phyloP scores from a whole-genome alignment of 2,797 vertebrate species.

The Ataeniobius toweri region DNA sequence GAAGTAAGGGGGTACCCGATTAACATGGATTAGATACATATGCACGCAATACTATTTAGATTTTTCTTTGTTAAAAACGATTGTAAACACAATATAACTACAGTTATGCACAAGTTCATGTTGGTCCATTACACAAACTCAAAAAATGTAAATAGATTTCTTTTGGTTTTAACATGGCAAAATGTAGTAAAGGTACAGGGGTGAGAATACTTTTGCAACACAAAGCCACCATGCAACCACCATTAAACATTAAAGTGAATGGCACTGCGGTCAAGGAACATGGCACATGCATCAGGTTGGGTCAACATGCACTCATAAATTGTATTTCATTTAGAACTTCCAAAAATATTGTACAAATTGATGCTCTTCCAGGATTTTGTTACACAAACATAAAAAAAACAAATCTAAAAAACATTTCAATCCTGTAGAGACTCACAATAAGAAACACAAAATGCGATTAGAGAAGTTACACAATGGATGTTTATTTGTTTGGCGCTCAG shows the following conservation, averaged over 20 bases:
- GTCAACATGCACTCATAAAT: background rate
- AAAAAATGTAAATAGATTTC: background rate
- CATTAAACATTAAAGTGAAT: conserved; percentile 10
- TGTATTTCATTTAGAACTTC: background rate
- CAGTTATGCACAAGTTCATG: background rate
- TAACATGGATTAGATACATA: background rate
- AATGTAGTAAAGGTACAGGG: background rate
- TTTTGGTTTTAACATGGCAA: background rate
- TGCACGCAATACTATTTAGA: background rate
- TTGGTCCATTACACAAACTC: background rate
- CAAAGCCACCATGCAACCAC: conserved; percentile 5
- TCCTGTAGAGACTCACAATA: too few species aligned
- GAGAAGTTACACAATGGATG: too few species aligned
- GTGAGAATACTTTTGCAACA: too few species aligned
- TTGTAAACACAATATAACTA: background rate
- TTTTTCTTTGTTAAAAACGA: background rate
- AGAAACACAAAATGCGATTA: too few species aligned
- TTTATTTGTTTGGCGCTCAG: too few species aligned
- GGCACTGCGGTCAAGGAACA: conserved; percentile 25
- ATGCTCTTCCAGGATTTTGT: background rate
- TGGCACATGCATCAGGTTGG: background rate
- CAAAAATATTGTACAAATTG: background rate
- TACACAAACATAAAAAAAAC: background rate
- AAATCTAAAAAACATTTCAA: too few species aligned
- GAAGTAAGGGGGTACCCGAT: background rate